Conservation (phyloP, 2,888 invertebrate genomes). For the Thymelicus sylvestris region DNA sequence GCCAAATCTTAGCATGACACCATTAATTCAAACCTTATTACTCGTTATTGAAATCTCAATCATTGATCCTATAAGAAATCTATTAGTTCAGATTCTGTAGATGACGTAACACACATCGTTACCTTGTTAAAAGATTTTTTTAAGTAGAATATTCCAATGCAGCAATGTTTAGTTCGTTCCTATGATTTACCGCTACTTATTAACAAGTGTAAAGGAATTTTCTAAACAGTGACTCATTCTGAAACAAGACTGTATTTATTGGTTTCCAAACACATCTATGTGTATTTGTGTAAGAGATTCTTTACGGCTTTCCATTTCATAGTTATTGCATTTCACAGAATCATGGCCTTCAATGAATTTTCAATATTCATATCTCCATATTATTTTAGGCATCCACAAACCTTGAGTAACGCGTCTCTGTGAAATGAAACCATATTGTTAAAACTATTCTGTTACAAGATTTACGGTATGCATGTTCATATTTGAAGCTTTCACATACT, state of each 20-base stretch:
- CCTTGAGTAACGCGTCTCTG: constrained; percentile 4
- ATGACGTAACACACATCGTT: background rate
- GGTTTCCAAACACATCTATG: constrained; percentile 68
- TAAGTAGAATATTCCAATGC: background rate
- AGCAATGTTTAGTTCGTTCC: constrained; percentile 1
- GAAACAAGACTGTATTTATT: constrained; percentile 68
- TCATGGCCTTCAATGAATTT: constrained; percentile 10
- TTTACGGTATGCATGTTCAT: constrained; percentile 25
- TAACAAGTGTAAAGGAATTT: constrained; percentile 40
- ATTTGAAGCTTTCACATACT: constrained; percentile 28
- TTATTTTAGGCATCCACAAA: constrained; percentile 6
- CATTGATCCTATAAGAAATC: no score
- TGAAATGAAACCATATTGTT: constrained; percentile 11
- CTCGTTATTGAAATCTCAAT: no score
- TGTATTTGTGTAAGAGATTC: constrained; percentile 58
- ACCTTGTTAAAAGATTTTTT: constrained; percentile 5
- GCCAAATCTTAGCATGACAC: no score
- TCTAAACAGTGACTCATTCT: constrained; percentile 50
- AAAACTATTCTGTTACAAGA: constrained; percentile 28
- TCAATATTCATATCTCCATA: constrained; percentile 17
- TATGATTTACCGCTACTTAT: constrained; percentile 32
- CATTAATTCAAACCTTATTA: no score
- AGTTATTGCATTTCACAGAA: constrained; percentile 42
- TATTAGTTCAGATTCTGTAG: no score
- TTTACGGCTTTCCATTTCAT: constrained; percentile 53